A percentile compares a stretch with the other conserved stretches of the same genome.
These are phyloP conservation scores for Willisornis vidua DNA, from an alignment of 2,113 vertebrate species.

Conservation along the genomic window DNA sequence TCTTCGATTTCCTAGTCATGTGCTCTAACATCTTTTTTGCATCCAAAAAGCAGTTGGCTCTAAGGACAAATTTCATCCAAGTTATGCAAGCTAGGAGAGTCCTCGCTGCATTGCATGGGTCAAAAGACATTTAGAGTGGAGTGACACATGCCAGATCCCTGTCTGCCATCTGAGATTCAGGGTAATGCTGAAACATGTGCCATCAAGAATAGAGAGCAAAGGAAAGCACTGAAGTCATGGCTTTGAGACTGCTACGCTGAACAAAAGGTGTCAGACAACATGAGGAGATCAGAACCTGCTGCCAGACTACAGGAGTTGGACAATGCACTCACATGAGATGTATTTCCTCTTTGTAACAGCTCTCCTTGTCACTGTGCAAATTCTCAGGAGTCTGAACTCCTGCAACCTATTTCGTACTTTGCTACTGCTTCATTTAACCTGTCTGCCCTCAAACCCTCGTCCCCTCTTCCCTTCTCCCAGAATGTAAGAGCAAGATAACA, in stretches of 20 bases:
- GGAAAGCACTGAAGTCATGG: background rate
- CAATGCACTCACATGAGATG: background rate
- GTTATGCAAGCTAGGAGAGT: background rate
- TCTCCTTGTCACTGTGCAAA: background rate
- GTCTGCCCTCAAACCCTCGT: background rate
- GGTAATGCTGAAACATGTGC: accelerated
- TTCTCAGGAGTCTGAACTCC: background rate
- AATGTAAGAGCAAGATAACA: background rate
- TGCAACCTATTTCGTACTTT: background rate
- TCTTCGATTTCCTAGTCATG: background rate
- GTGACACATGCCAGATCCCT: background rate
- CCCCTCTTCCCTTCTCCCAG: background rate
- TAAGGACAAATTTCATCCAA: background rate
- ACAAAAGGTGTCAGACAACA: background rate
- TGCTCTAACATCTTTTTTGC: background rate
- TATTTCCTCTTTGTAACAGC: background rate
- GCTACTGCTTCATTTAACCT: background rate
- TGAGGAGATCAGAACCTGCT: background rate
- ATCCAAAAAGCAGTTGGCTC: background rate
- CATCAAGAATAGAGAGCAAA: background rate
- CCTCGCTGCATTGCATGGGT: background rate
- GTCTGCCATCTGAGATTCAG: background rate
- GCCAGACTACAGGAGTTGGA: background rate
- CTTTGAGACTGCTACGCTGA: background rate
- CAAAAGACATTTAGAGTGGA: background rate